Evolutionary conservation across 1,140 invertebrate species (phyloP).

Genomic region (Sinonovacula constricta): DNA sequence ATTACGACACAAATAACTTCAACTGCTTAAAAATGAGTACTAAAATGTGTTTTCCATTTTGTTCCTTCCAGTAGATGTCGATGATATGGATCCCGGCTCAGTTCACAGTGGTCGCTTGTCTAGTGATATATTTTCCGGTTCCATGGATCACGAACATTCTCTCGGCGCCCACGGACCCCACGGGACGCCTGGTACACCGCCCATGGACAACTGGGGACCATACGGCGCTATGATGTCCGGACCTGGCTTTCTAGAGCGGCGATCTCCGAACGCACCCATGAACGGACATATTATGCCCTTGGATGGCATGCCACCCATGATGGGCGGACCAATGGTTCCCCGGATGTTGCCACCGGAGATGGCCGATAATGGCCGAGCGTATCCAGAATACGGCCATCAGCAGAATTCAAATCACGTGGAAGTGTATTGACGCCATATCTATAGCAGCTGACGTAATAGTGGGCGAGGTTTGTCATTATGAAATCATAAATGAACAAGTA

Average conservation of each 20-base stretch:
- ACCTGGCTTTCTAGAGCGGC: constrained; percentile 63
- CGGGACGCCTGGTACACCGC: constrained; percentile 65
- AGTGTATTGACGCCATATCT: constrained; percentile 66
- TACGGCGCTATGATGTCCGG: constrained; percentile 56
- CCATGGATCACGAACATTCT: constrained; percentile 69
- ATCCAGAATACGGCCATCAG: constrained; percentile 70
- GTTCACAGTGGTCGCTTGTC: constrained; percentile 66
- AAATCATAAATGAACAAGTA: too few relatives aligned
- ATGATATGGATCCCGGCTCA: constrained; percentile 62
- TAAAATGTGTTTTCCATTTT: background rate
- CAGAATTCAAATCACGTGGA: constrained; percentile 75
- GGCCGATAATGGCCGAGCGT: constrained; percentile 65
- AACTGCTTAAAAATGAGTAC: too few relatives aligned
- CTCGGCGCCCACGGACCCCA: constrained; percentile 68
- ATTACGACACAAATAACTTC: too few relatives aligned
- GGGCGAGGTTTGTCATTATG: too few relatives aligned
- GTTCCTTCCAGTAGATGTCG: constrained; percentile 68
- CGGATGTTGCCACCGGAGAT: constrained; percentile 69
- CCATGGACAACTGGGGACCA: constrained; percentile 69
- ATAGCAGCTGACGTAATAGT: too few relatives aligned
- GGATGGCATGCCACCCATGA: constrained; percentile 61
- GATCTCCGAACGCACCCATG: constrained; percentile 65
- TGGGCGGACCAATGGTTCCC: constrained; percentile 54
- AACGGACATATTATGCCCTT: constrained; percentile 64
- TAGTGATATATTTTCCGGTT: constrained; percentile 66